phyloP scores from a whole-genome alignment of 2,113 vertebrate species.

The Hyla sarda region DNA sequence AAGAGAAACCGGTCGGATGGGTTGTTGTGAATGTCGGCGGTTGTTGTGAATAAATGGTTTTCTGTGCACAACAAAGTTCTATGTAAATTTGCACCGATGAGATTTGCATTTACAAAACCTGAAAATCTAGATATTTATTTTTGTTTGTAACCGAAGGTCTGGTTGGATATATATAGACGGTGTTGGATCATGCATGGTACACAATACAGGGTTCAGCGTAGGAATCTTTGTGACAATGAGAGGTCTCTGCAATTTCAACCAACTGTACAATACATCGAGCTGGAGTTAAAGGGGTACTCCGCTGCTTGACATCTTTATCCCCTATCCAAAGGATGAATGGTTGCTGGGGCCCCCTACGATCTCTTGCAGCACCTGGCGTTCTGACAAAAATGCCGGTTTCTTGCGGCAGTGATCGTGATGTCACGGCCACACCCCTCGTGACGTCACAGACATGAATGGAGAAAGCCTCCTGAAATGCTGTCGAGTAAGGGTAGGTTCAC shows the following conservation, averaged over 20 bases:
- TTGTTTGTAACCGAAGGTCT: neutral
- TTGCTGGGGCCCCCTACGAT: too few species aligned
- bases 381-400: too few species aligned
- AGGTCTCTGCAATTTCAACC: neutral
- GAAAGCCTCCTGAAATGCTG: too few species aligned
- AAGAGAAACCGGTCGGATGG: conserved; percentile 29
- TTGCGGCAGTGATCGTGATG: too few species aligned
- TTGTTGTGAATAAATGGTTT: neutral
- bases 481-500: too few species aligned
- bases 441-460: too few species aligned
- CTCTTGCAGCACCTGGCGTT: too few species aligned
- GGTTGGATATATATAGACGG: neutral
- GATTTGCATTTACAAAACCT: neutral
- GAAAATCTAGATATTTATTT: neutral
- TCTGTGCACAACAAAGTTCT: neutral
- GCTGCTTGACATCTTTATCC: too few species aligned
- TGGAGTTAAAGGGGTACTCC: too few species aligned
- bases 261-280: too few species aligned
- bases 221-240: neutral
- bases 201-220: neutral
- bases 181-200: neutral
- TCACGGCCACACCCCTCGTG: too few species aligned
- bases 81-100: neutral
- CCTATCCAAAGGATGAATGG: too few species aligned
- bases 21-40: neutral